Evolutionary conservation across 2,113 vertebrate genomes (phyloP).

Genomic region (Aptenodytes patagonicus): DNA sequence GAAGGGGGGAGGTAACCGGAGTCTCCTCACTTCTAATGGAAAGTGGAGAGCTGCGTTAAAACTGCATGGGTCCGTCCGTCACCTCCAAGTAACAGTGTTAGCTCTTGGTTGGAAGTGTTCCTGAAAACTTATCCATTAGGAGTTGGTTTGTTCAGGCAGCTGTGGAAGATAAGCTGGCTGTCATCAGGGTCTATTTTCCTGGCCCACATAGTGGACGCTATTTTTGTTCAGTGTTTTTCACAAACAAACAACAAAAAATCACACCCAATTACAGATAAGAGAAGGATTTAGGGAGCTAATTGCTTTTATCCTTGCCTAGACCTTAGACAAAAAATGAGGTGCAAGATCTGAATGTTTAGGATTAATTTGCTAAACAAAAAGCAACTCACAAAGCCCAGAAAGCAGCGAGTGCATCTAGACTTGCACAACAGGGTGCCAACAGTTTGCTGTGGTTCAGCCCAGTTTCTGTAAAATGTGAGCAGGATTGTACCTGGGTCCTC

Average conservation of each 20-base stretch:
- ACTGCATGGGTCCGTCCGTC: accelerated
- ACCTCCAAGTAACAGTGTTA: neutral
- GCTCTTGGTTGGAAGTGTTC: neutral
- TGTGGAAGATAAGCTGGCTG: constrained; percentile 39
- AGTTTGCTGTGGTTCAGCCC: neutral
- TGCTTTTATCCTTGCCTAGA: constrained; percentile 28
- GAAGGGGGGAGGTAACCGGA: neutral
- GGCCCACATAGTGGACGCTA: neutral
- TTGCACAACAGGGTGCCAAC: neutral
- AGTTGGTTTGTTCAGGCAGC: constrained; percentile 15
- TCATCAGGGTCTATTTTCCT: neutral
- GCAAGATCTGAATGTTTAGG: neutral
- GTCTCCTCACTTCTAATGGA: neutral
- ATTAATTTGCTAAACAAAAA: neutral
- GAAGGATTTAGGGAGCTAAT: constrained; percentile 4
- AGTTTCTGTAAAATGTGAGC: neutral
- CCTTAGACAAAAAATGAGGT: constrained; percentile 1
- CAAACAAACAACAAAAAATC: constrained; percentile 13
- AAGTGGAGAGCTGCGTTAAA: neutral
- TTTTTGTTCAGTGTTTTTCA: neutral
- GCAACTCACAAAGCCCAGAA: neutral
- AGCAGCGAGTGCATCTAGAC: neutral
- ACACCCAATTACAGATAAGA: constrained; percentile 33
- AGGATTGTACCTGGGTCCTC: neutral
- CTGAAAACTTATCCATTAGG: neutral